Percentiles rank a stretch among this genome's conserved stretches.
Evolutionary conservation across 2,797 vertebrate species (phyloP).

Genomic region (Forpus xanthops): DNA sequence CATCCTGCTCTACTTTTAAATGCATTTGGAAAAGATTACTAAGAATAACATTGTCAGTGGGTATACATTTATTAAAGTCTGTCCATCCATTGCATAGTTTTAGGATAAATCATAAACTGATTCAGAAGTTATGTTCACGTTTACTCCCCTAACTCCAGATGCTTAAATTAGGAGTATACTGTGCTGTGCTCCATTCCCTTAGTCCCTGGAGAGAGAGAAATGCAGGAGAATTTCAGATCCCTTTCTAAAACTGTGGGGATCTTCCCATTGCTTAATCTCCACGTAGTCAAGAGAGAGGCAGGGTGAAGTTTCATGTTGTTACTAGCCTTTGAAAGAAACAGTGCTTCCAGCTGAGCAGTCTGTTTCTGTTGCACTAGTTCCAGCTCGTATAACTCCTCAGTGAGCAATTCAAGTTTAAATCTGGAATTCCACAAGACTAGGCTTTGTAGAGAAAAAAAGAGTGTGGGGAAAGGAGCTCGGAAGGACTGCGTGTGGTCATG

Average conservation of each 20-base stretch:
- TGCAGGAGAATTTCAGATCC: not conserved
- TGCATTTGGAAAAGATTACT: constrained; percentile 16
- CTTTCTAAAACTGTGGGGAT: not conserved
- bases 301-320: not conserved
- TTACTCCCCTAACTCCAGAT: not conserved
- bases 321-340: not conserved
- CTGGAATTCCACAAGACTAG: not conserved
- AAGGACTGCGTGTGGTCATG: not conserved
- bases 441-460: not conserved
- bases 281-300: not conserved
- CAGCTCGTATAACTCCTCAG: not conserved
- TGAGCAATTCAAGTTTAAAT: not conserved
- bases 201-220: not conserved
- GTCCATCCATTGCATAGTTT: not conserved
- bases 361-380: not conserved
- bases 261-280: not conserved
- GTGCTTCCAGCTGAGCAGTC: not conserved
- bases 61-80: not conserved
- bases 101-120: not conserved
- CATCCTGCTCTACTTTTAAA: not conserved
- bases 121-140: not conserved
- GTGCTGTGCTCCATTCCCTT: not conserved
- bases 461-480: not conserved
- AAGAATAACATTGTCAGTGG: not conserved
- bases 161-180: not conserved